Conservation (phyloP, 2,113 vertebrate genomes). For the Pachyramphus minor region DNA sequence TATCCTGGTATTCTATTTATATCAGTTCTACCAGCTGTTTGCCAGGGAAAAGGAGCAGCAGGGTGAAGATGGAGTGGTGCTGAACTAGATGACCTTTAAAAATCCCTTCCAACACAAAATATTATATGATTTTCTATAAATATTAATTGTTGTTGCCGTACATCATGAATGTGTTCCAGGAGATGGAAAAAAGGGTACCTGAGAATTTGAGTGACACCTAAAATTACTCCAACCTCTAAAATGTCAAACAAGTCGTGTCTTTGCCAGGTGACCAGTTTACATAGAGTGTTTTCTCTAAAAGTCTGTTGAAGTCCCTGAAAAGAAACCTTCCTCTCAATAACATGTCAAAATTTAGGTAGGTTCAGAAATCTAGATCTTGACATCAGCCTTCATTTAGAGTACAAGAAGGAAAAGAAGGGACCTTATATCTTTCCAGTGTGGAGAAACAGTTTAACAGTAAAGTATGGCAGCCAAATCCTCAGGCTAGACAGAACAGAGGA, state of each 20-base stretch:
- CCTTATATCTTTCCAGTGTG: neutral
- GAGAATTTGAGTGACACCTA: neutral
- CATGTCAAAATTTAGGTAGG: neutral
- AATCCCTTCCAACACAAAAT: neutral
- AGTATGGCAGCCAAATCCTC: neutral
- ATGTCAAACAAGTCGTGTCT: neutral
- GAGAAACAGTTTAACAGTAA: neutral
- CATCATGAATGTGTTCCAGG: neutral
- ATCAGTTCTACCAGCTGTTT: neutral
- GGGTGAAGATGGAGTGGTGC: too few species aligned
- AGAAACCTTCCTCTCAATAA: neutral
- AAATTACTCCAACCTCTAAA: neutral
- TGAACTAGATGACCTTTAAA: neutral
- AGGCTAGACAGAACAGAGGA: neutral
- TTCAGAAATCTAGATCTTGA: neutral
- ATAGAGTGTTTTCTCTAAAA: neutral
- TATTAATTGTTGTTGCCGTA: neutral
- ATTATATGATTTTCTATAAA: neutral
- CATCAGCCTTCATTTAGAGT: neutral
- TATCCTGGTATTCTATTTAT: neutral
- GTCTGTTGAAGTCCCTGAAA: neutral
- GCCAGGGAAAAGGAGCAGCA: accelerated
- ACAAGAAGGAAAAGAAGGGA: neutral
- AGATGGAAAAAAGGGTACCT: neutral
- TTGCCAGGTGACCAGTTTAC: neutral